Conservation (phyloP, 2,797 vertebrate genomes). For the Alca torda region DNA sequence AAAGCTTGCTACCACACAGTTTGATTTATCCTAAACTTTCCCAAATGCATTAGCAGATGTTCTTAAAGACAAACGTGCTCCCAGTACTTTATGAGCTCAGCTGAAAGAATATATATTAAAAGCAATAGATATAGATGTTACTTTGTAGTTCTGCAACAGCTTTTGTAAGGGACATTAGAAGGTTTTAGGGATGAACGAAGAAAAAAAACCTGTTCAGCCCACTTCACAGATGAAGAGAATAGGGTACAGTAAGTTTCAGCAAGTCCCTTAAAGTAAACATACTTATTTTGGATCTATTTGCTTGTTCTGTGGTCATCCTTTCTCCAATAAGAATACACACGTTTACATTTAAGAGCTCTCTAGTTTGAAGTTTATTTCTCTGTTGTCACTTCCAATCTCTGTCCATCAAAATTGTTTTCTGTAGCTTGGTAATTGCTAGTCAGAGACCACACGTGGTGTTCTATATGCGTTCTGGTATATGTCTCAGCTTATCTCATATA, state of each 20-base stretch:
- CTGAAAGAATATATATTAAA: slow-evolving; percentile 5
- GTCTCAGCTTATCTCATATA: slow-evolving; percentile 29
- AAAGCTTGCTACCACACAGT: not conserved
- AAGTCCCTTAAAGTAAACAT: not conserved
- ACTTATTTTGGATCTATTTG: not conserved
- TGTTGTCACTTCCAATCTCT: slow-evolving; percentile 41
- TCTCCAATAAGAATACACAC: not conserved
- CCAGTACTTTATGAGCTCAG: not conserved
- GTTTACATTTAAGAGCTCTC: not conserved
- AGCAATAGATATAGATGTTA: not conserved
- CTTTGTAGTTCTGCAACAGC: not conserved
- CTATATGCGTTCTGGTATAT: slow-evolving; percentile 24
- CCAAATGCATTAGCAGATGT: not conserved
- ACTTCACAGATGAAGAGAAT: not conserved
- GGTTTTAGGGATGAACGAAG: not conserved
- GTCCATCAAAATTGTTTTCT: slow-evolving; percentile 19
- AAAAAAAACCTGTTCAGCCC: not conserved
- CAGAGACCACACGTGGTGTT: slow-evolving; percentile 28
- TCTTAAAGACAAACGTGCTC: not conserved
- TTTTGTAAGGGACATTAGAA: not conserved
- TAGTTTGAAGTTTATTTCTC: not conserved
- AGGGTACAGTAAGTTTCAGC: not conserved
- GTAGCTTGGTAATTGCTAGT: slow-evolving; percentile 15
- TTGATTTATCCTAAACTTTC: slow-evolving; percentile 25
- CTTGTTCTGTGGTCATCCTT: not conserved